These are phyloP conservation scores for Gorsachius goisagi DNA, from an alignment of 2,113 vertebrate genomes.

Conservation along the genomic window DNA sequence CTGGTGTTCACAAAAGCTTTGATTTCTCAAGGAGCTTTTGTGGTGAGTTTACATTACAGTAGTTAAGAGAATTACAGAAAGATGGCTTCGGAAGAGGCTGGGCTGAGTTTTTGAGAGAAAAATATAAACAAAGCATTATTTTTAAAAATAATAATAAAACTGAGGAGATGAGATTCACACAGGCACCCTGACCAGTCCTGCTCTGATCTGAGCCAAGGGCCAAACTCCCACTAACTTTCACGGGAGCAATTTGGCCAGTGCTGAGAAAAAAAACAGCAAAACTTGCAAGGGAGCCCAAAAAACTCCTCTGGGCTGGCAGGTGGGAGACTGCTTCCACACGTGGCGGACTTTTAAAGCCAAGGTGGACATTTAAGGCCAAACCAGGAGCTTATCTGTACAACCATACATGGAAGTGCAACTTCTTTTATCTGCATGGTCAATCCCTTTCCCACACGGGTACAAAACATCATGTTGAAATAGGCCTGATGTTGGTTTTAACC, in stretches of 20 bases:
- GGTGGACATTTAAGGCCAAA: neutral
- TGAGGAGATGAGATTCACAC: neutral
- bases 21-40: conserved; percentile 51
- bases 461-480: neutral
- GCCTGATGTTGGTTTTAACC: neutral
- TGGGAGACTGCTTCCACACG: rapidly evolving
- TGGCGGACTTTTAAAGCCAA: neutral
- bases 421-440: neutral
- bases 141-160: neutral
- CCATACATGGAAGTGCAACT: neutral
- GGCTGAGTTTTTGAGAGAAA: conserved; percentile 25
- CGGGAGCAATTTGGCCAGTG: rapidly evolving
- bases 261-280: neutral
- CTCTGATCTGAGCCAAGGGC: rapidly evolving
- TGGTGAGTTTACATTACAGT: conserved; percentile 40
- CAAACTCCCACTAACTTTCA: neutral
- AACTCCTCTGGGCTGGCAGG: neutral
- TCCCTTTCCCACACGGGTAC: neutral
- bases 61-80: conserved; percentile 54
- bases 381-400: neutral
- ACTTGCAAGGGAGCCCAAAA: neutral
- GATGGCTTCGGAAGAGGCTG: conserved; percentile 15
- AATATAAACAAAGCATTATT: conserved; percentile 48
- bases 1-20: conserved; percentile 28
- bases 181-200: neutral